Evolutionary conservation across 1,140 invertebrate species (phyloP), one percentile per base, ranked within the genome.

Genomic region (Chironomus tepperi): DNA sequence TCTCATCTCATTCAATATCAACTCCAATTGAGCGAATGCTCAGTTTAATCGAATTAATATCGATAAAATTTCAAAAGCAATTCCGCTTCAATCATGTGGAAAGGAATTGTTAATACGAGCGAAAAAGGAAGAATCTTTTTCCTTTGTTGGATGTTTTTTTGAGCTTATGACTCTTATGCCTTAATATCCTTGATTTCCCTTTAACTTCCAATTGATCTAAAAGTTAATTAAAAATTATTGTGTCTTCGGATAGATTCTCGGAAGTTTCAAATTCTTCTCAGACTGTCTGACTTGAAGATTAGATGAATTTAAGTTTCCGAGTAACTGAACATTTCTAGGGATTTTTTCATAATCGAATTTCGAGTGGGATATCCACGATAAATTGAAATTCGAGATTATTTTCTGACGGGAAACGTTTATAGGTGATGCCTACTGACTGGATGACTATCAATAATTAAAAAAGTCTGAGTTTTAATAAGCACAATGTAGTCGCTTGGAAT

Each of bases 1-100:
- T n/a, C n/a, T 10, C 47, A n/a, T n/a, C 47, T 57, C 3, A 12
- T 57, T 10, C 47, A 12, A 57, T n/a, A 10, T n/a, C 12, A 15
- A 57, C 47, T 47, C 15, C 43, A 47, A 47, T 47, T 57, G 47
- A 57, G 47, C 47, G 47, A 57, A 16, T 70, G 65, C 19, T 21
- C 65, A 70, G 65, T 70, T 70, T 70, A 70, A 70, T 70, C 65
- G 65, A 18, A 70, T 70, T 21, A 70, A 70, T 19, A 70, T 70
- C 65, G 65, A 70, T 70, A 70, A 70, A 70, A 19, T 19, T 19
- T 70, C 16, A 18, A 21, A 70, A 70, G 65, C 65, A 70, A 70
- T 70, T 70, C 7, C 18, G 65, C 16, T 19, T 18, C 65, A 70
- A 70, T 70, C 65, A 21, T 18, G 65, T 70, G 65, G 10, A 70